Base-by-base conservation (phyloP, 2,797 vertebrate species). In the Labroides dimidiatus region DNA sequence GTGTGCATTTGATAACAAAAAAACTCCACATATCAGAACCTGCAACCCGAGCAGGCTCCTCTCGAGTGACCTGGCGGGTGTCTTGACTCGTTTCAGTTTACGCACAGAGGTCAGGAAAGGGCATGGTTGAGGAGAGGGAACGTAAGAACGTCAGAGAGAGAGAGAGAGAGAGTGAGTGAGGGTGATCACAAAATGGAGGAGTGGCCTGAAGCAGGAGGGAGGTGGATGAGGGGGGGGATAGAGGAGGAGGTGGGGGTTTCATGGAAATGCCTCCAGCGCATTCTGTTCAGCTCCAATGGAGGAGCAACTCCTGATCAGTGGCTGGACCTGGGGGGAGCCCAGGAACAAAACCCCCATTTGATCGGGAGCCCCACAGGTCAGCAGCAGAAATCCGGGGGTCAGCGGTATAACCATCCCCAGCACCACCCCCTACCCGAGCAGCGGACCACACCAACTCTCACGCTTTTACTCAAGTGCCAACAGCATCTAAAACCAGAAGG, bases 51-150 rank as follows among this genome's bases (percentile, higher is more conserved):
- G 71, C 54, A 56, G 19, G 49, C 75, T 84, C 84, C 70, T 87
- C 87, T 84, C 81, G 56, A 77, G 87, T 88, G 87, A 91, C 89
- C 88, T 78, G 87, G 66, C 74, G 76, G 88, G 87, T 89, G 85
- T 87, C 84, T 78, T 93, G 91, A 82, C 88, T 65, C 72, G 75
- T 84, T 89, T 92, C 89, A 66, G 89, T 93, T 95, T 93, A 93
- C 88, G 83, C 76, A 79, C 72, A 10, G 82, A 87, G 87, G 89
- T 94, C 89, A 94, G 85, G 62, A 93, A 91, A 92, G 91, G 93
- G 84, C 89, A 92, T 36, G 71, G 87, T 67, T 71, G 72, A 75
- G 87, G 84, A 89, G 74, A 82, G 61, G 61, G 71, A 67, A 39
- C 45, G 52, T 5, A 23, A 24, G 67, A 47, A 14, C 37, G 37